phyloP scores from a whole-genome alignment of 2,797 vertebrate species.

The Malacoctenus gilli region DNA sequence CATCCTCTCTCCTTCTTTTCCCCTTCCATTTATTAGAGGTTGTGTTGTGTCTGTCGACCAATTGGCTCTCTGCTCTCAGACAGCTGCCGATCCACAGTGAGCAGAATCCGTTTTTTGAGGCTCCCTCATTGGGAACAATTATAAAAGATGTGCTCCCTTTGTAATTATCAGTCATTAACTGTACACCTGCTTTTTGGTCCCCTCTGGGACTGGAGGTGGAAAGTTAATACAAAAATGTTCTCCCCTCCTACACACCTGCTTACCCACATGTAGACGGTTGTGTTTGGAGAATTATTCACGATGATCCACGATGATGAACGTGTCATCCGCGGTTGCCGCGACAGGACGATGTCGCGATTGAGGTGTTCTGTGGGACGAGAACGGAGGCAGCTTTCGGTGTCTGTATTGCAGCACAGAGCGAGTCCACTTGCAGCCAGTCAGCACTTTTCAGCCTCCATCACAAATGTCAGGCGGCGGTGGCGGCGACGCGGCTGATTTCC shows the following conservation, averaged over 20 bases:
- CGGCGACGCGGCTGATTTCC: constrained; percentile 8
- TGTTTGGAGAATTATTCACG: constrained; percentile 3
- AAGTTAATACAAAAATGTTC: constrained; percentile 46
- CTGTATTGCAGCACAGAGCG: neutral
- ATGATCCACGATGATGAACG: too few species aligned
- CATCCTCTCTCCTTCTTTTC: constrained; percentile 3
- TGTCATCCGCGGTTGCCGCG: too few species aligned
- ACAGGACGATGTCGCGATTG: constrained; percentile 1
- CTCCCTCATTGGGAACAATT: constrained; percentile 52
- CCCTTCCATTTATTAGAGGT: constrained; percentile 39
- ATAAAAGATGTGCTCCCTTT: too few species aligned
- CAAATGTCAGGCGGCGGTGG: constrained; percentile 33
- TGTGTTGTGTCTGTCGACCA: constrained; percentile 39
- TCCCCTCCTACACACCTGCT: constrained; percentile 29
- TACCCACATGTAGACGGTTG: constrained; percentile 5
- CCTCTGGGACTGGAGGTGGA: constrained; percentile 39
- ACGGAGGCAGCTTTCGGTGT: neutral
- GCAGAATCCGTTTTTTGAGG: constrained; percentile 50
- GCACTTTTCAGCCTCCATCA: constrained; percentile 25
- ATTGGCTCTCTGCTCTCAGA: constrained; percentile 28
- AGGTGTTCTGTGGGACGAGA: constrained; percentile 11
- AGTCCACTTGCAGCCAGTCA: constrained; percentile 9
- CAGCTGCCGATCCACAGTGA: constrained; percentile 47
- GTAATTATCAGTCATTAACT: constrained; percentile 67
- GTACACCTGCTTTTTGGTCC: constrained; percentile 58